Base-by-base conservation (phyloP, 1,140 invertebrate genomes). In the Leptinotarsa texana region DNA sequence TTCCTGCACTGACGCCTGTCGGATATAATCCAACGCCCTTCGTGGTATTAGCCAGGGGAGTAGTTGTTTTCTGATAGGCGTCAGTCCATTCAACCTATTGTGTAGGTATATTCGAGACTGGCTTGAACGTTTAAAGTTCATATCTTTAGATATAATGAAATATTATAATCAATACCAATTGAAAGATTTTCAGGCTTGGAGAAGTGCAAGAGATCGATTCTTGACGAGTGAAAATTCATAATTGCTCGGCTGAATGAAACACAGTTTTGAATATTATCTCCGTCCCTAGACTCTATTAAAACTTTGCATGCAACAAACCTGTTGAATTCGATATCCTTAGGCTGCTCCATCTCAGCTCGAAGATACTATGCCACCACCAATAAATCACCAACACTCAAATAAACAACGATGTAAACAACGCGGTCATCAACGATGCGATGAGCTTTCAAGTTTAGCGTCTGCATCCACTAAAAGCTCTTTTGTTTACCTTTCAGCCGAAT, bases 291-390 rank as follows among this genome's bases (percentile, higher is more conserved):
- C 5, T 17, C n/a, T 57, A 57, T 2, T 3, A 57, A 57, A 57
- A 57, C 33, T 42, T 8, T 42, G 0, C 51, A n/a, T 57, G 15
- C 51, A 2, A 57, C 51, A 15, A 8, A 57, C 51, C 51, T 57
- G 51, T 57, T 18, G n/a, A 57, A 57, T 57, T 57, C 51, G 51
- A 17, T 57, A 57, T 57, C 51, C 51, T 57, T 57, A 57, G n/a
- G 13, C 51, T 57, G 51, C 51, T 57, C 51, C 51, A 57, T 57
- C 15, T 15, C n/a, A 57, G 15, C 17, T 17, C n/a, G 51, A 5
- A 57, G n/a, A 57, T 5, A 15, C 15, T 57, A 57, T 8, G 3
- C 51, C 15, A 15, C 51, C 51, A 57, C 51, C 17, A 57, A 57
- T 18, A 15, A 57, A 18, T 57, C 51, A 57, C 51, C 15, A 57